phyloP scores from a whole-genome alignment of 2,888 invertebrate species.

The Hirtodrosophila confusa region DNA sequence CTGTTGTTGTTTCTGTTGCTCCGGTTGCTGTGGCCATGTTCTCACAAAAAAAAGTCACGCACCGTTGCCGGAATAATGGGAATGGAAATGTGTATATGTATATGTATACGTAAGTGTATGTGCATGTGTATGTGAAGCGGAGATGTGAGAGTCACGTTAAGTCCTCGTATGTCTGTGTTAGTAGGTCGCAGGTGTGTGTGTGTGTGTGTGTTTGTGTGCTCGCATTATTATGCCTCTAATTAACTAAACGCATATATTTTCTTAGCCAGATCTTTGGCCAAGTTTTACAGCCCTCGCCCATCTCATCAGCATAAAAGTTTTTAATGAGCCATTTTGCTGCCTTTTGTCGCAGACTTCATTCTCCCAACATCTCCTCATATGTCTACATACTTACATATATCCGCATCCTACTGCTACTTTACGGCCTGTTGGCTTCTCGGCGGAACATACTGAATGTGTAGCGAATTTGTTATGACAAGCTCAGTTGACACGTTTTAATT shows the following conservation, averaged over 20 bases:
- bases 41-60: constrained; percentile 24
- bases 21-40: not conserved
- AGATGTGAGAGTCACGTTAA: constrained; percentile 30
- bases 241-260: constrained; percentile 65
- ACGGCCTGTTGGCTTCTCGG: constrained; percentile 16
- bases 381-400: not conserved
- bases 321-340: constrained; percentile 73
- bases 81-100: constrained; percentile 14
- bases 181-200: constrained; percentile 53
- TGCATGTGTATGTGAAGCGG: constrained; percentile 7
- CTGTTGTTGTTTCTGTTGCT: constrained; percentile 12
- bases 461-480: constrained; percentile 75
- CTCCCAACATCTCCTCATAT: not conserved
- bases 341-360: constrained; percentile 38
- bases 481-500: constrained; percentile 77
- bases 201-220: constrained; percentile 29
- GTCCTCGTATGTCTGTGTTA: constrained; percentile 25
- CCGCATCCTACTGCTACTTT: constrained; percentile 21
- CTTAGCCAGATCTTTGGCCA: constrained; percentile 61
- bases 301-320: constrained; percentile 75
- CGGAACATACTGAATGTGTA: constrained; percentile 35
- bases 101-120: constrained; percentile 1
- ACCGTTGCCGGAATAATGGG: constrained; percentile 35
- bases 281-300: constrained; percentile 53
- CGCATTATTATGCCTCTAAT: constrained; percentile 70